phyloP scores from a whole-genome alignment of 1,140 invertebrate genomes.

The Sipha flava region DNA sequence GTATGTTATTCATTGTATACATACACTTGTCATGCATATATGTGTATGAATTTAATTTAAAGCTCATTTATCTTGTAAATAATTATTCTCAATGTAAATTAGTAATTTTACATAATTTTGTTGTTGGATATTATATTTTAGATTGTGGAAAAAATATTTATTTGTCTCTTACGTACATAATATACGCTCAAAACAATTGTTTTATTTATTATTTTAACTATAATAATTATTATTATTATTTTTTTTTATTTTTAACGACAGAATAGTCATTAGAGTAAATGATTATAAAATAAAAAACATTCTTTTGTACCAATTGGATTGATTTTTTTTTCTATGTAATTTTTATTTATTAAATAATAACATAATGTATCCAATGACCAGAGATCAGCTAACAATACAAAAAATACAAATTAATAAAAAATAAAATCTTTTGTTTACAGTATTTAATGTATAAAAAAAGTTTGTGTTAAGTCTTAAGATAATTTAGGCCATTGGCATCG shows the following conservation, averaged over 20 bases:
- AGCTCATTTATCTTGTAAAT: not conserved
- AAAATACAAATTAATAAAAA: too few species aligned
- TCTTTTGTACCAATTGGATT: not conserved
- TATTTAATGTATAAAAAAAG: too few species aligned
- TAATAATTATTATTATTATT: not conserved
- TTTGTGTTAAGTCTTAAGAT: not conserved
- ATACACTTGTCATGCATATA: not conserved
- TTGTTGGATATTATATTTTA: not conserved
- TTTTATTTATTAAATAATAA: not conserved
- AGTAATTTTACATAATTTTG: not conserved
- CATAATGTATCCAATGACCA: not conserved
- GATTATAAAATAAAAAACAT: not conserved
- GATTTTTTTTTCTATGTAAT: not conserved
- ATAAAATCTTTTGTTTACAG: too few species aligned
- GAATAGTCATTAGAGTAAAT: not conserved
- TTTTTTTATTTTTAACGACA: not conserved
- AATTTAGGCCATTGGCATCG: conserved; percentile 8
- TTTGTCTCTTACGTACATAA: not conserved
- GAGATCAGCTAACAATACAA: too few species aligned
- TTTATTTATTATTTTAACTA: not conserved
- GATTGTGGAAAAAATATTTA: not conserved
- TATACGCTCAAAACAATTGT: not conserved
- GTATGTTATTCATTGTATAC: not conserved
- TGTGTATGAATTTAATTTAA: not conserved
- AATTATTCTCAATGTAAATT: not conserved